Conservation (phyloP, 2,797 vertebrate species). For the Sebastes cheni region DNA sequence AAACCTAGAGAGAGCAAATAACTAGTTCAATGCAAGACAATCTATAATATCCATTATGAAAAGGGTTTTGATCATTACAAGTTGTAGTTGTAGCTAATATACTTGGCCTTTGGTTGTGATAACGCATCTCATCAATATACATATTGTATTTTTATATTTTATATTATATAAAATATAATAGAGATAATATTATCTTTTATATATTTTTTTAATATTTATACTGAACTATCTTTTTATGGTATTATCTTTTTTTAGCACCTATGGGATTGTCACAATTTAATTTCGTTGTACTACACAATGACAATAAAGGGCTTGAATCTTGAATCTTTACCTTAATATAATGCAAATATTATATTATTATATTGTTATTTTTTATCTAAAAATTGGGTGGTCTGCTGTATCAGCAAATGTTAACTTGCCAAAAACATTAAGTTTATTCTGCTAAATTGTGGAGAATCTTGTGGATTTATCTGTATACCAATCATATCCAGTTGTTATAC, state of each 20-base stretch:
- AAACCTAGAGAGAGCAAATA: background rate
- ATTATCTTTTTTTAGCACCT: no score
- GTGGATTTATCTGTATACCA: background rate
- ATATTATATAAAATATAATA: no score
- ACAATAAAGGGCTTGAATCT: no score
- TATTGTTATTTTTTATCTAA: background rate
- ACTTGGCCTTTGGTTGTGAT: background rate
- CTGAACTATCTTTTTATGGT: no score
- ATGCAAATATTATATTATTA: no score
- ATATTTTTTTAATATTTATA: no score
- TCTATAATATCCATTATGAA: background rate
- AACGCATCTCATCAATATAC: no score
- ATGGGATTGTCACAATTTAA: rapidly evolving
- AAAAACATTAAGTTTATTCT: background rate
- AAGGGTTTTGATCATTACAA: background rate
- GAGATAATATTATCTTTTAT: no score
- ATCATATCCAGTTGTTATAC: background rate
- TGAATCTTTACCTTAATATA: background rate
- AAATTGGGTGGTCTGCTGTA: background rate
- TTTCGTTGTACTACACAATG: no score
- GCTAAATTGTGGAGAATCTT: background rate
- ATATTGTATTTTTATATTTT: no score
- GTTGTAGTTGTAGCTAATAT: background rate
- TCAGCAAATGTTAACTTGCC: background rate
- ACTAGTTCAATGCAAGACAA: background rate